These are phyloP conservation scores for Eciton burchellii DNA, from an alignment of 1,140 invertebrate genomes.

Conservation along the genomic window DNA sequence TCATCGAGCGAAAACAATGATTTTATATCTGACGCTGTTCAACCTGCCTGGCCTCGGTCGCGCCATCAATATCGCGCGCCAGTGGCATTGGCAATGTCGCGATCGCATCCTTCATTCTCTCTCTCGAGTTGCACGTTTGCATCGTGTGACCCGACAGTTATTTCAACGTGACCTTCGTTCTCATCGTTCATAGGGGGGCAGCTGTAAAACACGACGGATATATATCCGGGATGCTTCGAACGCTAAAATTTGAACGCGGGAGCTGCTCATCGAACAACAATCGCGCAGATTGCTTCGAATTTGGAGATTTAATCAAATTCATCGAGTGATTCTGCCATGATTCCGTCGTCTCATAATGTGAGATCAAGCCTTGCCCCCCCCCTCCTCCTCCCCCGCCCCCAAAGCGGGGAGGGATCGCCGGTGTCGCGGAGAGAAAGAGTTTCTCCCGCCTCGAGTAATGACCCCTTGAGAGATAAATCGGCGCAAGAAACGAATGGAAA, in stretches of 20 bases:
- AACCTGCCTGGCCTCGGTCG: neutral
- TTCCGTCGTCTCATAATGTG: neutral
- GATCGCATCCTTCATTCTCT: constrained; percentile 40
- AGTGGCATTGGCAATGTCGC: constrained; percentile 13
- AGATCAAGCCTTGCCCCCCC: neutral
- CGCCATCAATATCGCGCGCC: neutral
- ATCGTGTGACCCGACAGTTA: constrained; percentile 33
- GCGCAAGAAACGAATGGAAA: neutral
- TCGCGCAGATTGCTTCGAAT: no score
- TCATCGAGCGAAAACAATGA: constrained; percentile 46
- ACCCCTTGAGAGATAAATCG: constrained; percentile 24
- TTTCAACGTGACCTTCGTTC: constrained; percentile 12
- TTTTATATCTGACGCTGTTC: constrained; percentile 42
- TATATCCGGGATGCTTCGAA: neutral
- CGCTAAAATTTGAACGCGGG: neutral
- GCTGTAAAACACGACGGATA: neutral
- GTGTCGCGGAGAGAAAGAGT: neutral
- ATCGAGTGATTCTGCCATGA: neutral
- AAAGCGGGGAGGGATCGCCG: no score
- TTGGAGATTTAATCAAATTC: neutral
- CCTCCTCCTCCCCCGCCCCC: no score
- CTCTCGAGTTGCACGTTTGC: constrained; percentile 6
- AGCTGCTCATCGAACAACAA: neutral
- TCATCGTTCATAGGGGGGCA: constrained; percentile 2
- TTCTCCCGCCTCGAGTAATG: neutral